Conservation (phyloP, 1,140 invertebrate genomes). For the Pararge aegeria region DNA sequence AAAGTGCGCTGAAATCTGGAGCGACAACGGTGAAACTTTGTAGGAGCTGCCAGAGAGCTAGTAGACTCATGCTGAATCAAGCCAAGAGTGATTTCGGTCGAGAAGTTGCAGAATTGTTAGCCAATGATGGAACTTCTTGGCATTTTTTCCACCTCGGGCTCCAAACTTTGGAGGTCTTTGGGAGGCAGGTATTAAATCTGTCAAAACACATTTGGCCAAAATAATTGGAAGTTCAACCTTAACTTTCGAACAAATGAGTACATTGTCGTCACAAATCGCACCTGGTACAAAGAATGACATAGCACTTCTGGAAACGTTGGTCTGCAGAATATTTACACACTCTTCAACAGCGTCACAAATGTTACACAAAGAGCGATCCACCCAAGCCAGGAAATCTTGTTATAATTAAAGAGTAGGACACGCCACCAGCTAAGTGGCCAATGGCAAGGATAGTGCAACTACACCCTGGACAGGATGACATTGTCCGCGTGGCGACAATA, state of each 20-base stretch:
- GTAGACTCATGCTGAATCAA: slow-evolving; percentile 8
- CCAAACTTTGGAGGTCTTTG: slow-evolving; percentile 27
- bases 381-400: slow-evolving; percentile 5
- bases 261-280: slow-evolving; percentile 33
- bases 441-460: background rate
- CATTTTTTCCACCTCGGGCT: slow-evolving; percentile 31
- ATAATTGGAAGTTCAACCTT: slow-evolving; percentile 28
- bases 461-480: background rate
- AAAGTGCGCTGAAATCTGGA: slow-evolving; percentile 30
- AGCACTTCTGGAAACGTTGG: slow-evolving; percentile 32
- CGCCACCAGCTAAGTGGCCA: slow-evolving; percentile 6
- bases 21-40: slow-evolving; percentile 53
- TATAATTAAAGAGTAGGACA: slow-evolving; percentile 5
- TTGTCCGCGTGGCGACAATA: background rate
- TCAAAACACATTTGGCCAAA: slow-evolving; percentile 31
- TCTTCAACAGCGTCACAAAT: slow-evolving; percentile 20
- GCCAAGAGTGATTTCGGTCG: background rate
- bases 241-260: slow-evolving; percentile 33
- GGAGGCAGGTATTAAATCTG: slow-evolving; percentile 16
- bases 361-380: background rate
- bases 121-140: slow-evolving; percentile 28
- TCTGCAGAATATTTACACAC: slow-evolving; percentile 24
- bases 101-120: slow-evolving; percentile 25
- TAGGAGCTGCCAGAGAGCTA: slow-evolving; percentile 35
- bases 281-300: slow-evolving; percentile 21